Conservation (phyloP, 2,113 vertebrate species). For the Ictidomys tridecemlineatus region DNA sequence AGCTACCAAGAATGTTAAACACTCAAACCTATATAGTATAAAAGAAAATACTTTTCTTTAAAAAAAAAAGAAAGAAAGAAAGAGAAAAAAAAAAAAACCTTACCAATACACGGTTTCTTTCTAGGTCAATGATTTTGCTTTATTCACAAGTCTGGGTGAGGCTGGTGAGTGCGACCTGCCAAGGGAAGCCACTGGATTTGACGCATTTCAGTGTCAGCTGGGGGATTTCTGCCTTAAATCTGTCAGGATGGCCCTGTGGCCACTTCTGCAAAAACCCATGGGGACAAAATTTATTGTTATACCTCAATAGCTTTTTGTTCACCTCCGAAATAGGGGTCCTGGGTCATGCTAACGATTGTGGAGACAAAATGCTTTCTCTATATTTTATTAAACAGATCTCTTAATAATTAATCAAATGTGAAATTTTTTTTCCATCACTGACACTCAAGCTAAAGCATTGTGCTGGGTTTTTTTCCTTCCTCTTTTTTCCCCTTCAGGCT, state of each 20-base stretch:
- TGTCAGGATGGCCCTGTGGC: slow-evolving; percentile 62
- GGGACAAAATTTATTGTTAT: slow-evolving; percentile 81
- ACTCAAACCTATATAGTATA: not conserved
- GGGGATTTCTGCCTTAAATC: slow-evolving; percentile 74
- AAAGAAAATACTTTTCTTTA: slow-evolving; percentile 14
- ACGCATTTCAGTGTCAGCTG: not conserved
- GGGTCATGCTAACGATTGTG: slow-evolving; percentile 74
- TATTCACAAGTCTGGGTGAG: not conserved
- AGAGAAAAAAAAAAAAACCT: not conserved
- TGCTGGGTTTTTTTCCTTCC: too few species aligned
- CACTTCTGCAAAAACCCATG: slow-evolving; percentile 73
- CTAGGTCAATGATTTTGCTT: slow-evolving; percentile 6
- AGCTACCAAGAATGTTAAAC: slow-evolving; percentile 24
- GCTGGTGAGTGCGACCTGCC: not conserved
- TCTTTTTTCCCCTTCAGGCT: slow-evolving; percentile 33
- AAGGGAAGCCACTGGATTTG: not conserved
- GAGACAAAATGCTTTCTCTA: slow-evolving; percentile 77
- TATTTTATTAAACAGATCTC: slow-evolving; percentile 83
- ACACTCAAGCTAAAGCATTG: slow-evolving; percentile 65
- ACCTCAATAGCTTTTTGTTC: slow-evolving; percentile 79
- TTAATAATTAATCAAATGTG: slow-evolving; percentile 86
- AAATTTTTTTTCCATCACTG: slow-evolving; percentile 83
- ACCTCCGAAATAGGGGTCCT: slow-evolving; percentile 77
- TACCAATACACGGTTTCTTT: not conserved
- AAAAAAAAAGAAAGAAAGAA: not conserved